Evolutionary conservation across 2,888 invertebrate genomes (phyloP).

Genomic region (Rotaria socialis): DNA sequence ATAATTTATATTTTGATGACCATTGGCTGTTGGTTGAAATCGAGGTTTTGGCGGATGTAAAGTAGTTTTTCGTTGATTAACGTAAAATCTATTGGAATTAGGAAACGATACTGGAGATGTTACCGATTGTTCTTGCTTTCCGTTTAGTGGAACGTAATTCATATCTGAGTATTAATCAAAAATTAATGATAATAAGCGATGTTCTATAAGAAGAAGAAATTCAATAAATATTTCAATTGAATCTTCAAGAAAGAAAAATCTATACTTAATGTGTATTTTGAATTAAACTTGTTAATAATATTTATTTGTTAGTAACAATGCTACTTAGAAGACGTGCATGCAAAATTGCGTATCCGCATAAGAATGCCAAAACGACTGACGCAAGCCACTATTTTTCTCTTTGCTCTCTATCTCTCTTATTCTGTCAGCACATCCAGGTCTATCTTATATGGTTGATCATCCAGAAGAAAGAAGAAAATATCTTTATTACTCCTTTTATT

Average conservation of each 20-base stretch:
- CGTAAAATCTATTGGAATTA: neutral
- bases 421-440: slow-evolving; percentile 12
- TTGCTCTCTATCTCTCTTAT: neutral
- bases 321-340: neutral
- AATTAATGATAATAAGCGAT: too few species aligned
- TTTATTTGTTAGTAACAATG: neutral
- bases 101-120: neutral
- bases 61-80: neutral
- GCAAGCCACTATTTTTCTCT: neutral
- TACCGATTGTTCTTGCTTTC: neutral
- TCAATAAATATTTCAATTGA: neutral
- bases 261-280: neutral
- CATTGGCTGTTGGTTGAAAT: neutral
- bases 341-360: neutral
- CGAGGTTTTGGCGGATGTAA: neutral
- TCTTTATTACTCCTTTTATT: neutral
- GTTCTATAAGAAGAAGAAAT: too few species aligned
- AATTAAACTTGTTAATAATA: neutral
- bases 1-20: neutral
- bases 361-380: neutral
- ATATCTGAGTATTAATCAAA: neutral
- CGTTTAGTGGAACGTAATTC: neutral
- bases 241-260: neutral
- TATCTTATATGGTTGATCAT: neutral
- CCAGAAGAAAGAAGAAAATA: slow-evolving; percentile 12